Evolutionary conservation across 2,888 invertebrate genomes (phyloP).

Genomic region (Carabus problematicus): DNA sequence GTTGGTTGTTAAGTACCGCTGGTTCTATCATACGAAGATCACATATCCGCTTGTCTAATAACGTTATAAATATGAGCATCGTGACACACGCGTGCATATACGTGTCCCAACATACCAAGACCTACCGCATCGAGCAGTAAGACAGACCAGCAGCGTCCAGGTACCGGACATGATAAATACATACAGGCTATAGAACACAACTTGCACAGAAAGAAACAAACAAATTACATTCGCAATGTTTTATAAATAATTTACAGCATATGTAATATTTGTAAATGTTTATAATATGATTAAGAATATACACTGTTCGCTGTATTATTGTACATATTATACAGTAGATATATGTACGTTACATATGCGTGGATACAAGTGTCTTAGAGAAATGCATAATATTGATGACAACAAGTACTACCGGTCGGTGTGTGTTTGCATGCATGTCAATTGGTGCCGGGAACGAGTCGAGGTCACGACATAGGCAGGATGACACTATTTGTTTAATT

Average conservation of each 20-base stretch:
- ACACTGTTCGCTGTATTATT: too few relatives aligned
- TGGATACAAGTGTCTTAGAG: too few relatives aligned
- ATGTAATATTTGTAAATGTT: too few relatives aligned
- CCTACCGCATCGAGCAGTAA: conserved; percentile 1
- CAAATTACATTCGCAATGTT: too few relatives aligned
- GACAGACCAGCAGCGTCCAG: background rate
- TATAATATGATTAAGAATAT: too few relatives aligned
- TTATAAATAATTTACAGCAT: too few relatives aligned
- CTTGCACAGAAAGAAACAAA: too few relatives aligned
- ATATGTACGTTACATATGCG: too few relatives aligned
- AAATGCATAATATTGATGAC: too few relatives aligned
- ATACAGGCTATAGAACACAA: background rate
- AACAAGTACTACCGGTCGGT: too few relatives aligned
- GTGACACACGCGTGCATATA: conserved; percentile 6
- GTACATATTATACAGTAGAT: too few relatives aligned
- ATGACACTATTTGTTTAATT: conserved; percentile 20
- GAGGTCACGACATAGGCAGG: conserved; percentile 24
- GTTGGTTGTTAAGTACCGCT: background rate
- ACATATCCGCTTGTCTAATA: conserved; percentile 4
- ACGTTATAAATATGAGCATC: conserved; percentile 2
- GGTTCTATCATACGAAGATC: conserved; percentile 4
- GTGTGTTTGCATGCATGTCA: too few relatives aligned
- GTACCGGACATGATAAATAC: background rate
- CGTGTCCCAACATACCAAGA: background rate
- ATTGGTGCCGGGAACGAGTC: background rate